These are phyloP conservation scores for Harpegnathos saltator DNA, from an alignment of 1,140 invertebrate species.

Conservation along the genomic window DNA sequence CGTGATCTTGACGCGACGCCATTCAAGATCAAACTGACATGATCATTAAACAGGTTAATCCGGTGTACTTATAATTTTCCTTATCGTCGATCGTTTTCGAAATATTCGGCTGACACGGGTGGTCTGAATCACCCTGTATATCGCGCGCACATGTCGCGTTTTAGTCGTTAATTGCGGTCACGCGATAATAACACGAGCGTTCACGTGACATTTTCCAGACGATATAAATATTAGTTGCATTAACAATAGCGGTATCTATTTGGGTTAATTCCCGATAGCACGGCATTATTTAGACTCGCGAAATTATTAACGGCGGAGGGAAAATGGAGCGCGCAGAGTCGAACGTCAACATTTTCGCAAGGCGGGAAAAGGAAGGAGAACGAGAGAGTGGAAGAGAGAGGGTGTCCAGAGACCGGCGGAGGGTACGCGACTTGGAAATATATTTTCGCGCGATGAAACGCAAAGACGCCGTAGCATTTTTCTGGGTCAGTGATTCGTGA, in stretches of 20 bases:
- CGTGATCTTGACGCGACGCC: too few relatives aligned
- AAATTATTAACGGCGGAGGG: background rate
- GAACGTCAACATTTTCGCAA: background rate
- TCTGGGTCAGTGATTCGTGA: slow-evolving; percentile 7
- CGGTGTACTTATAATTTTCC: too few relatives aligned
- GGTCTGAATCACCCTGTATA: too few relatives aligned
- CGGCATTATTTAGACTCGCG: background rate
- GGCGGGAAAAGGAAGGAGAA: background rate
- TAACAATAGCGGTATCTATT: slow-evolving; percentile 4
- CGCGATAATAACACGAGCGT: background rate
- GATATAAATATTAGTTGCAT: background rate
- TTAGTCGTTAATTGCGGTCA: too few relatives aligned
- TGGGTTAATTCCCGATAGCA: background rate
- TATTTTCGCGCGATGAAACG: slow-evolving; percentile 10
- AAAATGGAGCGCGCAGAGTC: background rate
- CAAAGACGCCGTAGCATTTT: slow-evolving; percentile 4
- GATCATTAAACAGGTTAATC: too few relatives aligned
- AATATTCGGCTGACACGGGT: too few relatives aligned
- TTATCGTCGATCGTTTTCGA: too few relatives aligned
- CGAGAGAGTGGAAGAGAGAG: background rate
- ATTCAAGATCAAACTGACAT: too few relatives aligned
- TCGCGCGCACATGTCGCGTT: too few relatives aligned
- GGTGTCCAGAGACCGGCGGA: background rate
- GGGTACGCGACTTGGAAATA: background rate
- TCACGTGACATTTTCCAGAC: background rate